Evolutionary conservation across 2,797 vertebrate genomes (phyloP).

Genomic region (Diplodus puntazzo): DNA sequence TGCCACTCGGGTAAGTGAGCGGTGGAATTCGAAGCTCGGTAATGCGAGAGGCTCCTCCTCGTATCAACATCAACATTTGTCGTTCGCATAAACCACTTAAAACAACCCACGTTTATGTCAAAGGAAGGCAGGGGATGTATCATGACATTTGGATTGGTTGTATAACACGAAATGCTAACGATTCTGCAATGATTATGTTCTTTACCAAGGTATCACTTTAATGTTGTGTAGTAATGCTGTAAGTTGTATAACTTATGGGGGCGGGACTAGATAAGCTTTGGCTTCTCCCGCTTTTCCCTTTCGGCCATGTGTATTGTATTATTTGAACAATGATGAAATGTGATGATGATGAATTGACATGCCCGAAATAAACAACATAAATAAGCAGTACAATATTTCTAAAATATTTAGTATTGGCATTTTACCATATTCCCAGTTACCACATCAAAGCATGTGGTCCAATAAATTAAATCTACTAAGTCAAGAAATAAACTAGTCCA

Average conservation of each 20-base stretch:
- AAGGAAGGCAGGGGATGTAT: constrained; percentile 5
- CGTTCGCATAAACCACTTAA: constrained; percentile 4
- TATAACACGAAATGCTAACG: constrained; percentile 1
- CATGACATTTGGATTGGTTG: background rate
- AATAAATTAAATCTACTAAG: background rate
- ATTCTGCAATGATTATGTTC: background rate
- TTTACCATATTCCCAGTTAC: background rate
- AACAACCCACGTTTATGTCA: constrained; percentile 1
- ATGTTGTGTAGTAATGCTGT: background rate
- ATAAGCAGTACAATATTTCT: background rate
- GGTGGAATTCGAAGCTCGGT: constrained; percentile 37
- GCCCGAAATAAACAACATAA: no score
- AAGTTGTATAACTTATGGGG: background rate
- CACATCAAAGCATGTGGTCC: background rate
- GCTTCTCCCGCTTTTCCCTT: no score
- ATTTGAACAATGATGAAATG: no score
- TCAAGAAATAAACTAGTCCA: background rate
- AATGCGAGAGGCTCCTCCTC: constrained; percentile 35
- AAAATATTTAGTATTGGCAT: background rate
- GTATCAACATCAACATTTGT: constrained; percentile 21
- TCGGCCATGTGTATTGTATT: no score
- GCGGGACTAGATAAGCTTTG: no score
- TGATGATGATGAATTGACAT: no score
- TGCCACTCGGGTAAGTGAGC: constrained; percentile 41
- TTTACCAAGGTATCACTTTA: background rate